Percentiles rank a stretch among this genome's conserved stretches.
These are phyloP conservation scores for Aphaenogaster ashmeadi DNA, from an alignment of 1,140 invertebrate genomes.

Conservation along the genomic window DNA sequence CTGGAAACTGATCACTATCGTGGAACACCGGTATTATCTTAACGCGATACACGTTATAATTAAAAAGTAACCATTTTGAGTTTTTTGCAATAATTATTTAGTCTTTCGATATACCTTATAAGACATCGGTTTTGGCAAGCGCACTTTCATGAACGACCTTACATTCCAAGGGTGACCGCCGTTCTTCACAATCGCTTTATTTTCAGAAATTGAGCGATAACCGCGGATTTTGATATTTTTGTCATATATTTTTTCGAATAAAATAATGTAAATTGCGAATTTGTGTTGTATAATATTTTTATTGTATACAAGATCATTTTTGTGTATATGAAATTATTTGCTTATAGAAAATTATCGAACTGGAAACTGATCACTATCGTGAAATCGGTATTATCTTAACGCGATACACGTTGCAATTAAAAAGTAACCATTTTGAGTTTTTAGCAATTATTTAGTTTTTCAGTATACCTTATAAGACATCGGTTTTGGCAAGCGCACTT, in stretches of 20 bases:
- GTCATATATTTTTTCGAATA: background rate
- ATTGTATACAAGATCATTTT: background rate
- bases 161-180: background rate
- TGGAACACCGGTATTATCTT: background rate
- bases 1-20: background rate
- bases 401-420: background rate
- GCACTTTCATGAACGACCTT: slow-evolving; percentile 1
- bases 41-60: background rate
- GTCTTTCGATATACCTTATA: background rate
- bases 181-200: slow-evolving; percentile 11
- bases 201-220: slow-evolving; percentile 29
- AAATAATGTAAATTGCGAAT: slow-evolving; percentile 1
- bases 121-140: background rate
- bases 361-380: background rate
- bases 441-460: background rate
- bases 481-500: background rate
- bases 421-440: slow-evolving; percentile 3
- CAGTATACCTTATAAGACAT: background rate
- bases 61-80: slow-evolving; percentile 4
- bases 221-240: background rate
- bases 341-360: background rate
- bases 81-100: background rate
- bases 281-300: background rate
- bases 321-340: background rate
- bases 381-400: background rate